Percentiles rank a stretch among this genome's conserved stretches.
These are phyloP conservation scores for Epizoanthus scotinus DNA, from an alignment of 92 coral and sea anemone species.

Conservation along the genomic window DNA sequence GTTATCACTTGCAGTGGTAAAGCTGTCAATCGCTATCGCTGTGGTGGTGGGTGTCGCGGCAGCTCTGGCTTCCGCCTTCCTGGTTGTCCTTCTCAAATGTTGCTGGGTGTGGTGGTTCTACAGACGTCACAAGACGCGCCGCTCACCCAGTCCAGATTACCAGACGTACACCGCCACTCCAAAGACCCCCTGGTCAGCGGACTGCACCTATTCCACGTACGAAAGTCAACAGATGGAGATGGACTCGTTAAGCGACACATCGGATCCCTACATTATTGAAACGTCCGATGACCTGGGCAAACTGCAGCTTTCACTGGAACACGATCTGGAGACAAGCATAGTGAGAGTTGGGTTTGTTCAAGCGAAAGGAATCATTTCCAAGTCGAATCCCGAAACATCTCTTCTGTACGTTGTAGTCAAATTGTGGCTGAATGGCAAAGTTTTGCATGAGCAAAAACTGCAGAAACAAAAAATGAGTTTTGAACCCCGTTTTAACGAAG, in stretches of 20 bases:
- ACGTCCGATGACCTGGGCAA: constrained; percentile 89
- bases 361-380: constrained; percentile 84
- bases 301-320: constrained; percentile 77
- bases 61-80: constrained; percentile 77
- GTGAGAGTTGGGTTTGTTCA: constrained; percentile 77
- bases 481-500: constrained; percentile 92
- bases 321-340: constrained; percentile 75
- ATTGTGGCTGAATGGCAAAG: constrained; percentile 62
- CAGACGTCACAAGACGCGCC: constrained; percentile 57
- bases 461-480: constrained; percentile 83
- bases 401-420: constrained; percentile 69
- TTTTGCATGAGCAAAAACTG: constrained; percentile 71
- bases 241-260: constrained; percentile 61
- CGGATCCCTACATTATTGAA: constrained; percentile 85
- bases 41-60: constrained; percentile 90
- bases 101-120: constrained; percentile 93
- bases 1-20: constrained; percentile 55
- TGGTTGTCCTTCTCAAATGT: constrained; percentile 89
- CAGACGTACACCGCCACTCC: constrained; percentile 69
- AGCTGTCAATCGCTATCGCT: constrained; percentile 62
- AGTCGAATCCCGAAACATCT: constrained; percentile 63
- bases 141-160: constrained; percentile 56
- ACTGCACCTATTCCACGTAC: constrained; percentile 73
- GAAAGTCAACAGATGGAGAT: constrained; percentile 75
- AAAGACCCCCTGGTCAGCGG: constrained; percentile 75